Conservation (phyloP, 2,797 vertebrate species). For the Bradypodion ventrale region DNA sequence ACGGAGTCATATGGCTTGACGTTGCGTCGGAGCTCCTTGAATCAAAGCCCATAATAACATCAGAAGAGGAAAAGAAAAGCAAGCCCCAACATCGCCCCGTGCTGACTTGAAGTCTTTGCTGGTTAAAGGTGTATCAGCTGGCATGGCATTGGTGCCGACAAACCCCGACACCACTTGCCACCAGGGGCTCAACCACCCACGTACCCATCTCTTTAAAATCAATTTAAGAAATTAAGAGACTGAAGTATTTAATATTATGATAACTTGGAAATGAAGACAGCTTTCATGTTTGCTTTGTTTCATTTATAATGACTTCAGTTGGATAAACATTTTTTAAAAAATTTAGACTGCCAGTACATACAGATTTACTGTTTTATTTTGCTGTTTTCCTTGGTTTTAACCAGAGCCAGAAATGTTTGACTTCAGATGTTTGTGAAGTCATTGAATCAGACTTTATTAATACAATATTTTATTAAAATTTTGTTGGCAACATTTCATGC, state of each 20-base stretch:
- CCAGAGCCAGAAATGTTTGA: background rate
- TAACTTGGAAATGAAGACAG: background rate
- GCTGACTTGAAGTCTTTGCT: too few relatives aligned
- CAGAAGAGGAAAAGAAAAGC: too few relatives aligned
- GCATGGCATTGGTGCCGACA: too few relatives aligned
- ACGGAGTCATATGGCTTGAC: too few relatives aligned
- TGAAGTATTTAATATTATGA: background rate
- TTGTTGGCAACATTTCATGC: constrained; percentile 18
- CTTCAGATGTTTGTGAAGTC: constrained; percentile 7
- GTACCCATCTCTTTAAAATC: too few relatives aligned
- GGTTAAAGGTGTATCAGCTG: too few relatives aligned
- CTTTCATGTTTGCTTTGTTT: background rate
- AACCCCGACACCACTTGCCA: too few relatives aligned
- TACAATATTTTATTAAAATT: constrained; percentile 24
- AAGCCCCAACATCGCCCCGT: too few relatives aligned
- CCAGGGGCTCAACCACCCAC: too few relatives aligned
- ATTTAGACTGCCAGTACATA: background rate
- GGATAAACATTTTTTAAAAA: background rate
- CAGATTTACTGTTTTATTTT: background rate
- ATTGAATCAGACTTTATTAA: constrained; percentile 6
- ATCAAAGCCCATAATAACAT: too few relatives aligned
- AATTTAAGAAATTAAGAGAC: background rate
- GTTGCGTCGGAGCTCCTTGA: too few relatives aligned
- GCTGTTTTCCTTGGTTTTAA: background rate
- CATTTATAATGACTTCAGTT: background rate